Conservation (phyloP, 2,888 invertebrate genomes). For the Heliconius hortense region DNA sequence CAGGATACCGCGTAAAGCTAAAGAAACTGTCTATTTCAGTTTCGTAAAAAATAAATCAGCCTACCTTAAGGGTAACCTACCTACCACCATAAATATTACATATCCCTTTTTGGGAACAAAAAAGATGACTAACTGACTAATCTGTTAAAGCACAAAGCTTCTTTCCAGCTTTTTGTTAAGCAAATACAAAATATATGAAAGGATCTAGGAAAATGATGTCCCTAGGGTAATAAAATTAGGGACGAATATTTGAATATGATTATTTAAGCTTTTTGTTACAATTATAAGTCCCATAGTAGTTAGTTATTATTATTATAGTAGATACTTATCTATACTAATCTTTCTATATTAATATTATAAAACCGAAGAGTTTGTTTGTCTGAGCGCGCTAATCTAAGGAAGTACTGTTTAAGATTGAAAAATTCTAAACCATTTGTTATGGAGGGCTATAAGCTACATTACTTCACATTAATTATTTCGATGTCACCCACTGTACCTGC, state of each 20-base stretch:
- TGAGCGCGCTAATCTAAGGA: background rate
- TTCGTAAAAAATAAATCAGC: background rate
- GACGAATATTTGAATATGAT: background rate
- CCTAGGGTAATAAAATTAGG: constrained; percentile 5
- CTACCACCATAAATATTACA: background rate
- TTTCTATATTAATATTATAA: background rate
- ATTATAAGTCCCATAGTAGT: background rate
- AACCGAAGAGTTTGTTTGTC: background rate
- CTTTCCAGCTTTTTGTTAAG: background rate
- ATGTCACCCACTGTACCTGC: too few relatives aligned
- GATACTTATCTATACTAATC: background rate
- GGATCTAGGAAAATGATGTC: constrained; percentile 11
- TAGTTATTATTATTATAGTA: too few relatives aligned
- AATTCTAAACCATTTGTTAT: too few relatives aligned
- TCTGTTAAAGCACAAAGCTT: constrained; percentile 2
- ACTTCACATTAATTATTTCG: too few relatives aligned
- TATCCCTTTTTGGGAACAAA: background rate
- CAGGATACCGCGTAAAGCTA: too few relatives aligned
- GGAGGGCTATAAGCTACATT: too few relatives aligned
- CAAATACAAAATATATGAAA: background rate
- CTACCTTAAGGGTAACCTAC: background rate
- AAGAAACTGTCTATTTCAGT: background rate
- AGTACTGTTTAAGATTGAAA: background rate
- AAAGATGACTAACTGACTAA: constrained; percentile 4
- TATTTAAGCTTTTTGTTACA: background rate